phyloP scores from a whole-genome alignment of 2,888 invertebrate genomes.

The Eupeodes latifasciatus region DNA sequence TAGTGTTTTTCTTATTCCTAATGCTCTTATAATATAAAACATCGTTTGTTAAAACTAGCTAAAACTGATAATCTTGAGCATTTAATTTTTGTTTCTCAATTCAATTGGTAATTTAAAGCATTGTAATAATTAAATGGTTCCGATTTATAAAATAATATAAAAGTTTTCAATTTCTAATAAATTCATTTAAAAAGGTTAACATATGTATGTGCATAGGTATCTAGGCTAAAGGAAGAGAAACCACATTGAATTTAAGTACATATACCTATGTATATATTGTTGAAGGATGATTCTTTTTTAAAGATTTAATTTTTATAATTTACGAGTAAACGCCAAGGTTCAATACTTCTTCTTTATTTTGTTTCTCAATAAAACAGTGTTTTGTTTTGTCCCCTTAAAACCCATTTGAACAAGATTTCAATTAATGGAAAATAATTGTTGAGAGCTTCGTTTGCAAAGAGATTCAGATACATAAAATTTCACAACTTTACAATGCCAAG shows the following conservation, averaged over 20 bases:
- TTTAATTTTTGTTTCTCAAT: background rate
- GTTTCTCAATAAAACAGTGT: background rate
- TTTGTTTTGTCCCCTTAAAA: conserved; percentile 34
- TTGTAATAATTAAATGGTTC: background rate
- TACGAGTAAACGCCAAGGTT: conserved; percentile 6
- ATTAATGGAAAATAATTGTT: conserved; percentile 25
- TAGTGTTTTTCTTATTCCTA: background rate
- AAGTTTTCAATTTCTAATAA: conserved; percentile 13
- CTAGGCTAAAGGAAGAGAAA: background rate
- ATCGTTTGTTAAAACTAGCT: conserved; percentile 29
- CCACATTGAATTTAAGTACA: background rate
- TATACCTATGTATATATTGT: background rate
- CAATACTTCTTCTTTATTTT: background rate
- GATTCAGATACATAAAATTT: background rate
- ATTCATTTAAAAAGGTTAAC: background rate
- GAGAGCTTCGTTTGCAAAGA: conserved; percentile 8
- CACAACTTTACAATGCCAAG: background rate
- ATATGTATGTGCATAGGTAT: too few species aligned
- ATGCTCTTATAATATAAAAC: background rate
- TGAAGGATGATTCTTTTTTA: background rate
- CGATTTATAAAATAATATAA: background rate
- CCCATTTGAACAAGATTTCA: conserved; percentile 34
- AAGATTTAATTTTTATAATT: background rate
- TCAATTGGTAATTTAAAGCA: background rate
- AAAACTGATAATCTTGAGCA: conserved; percentile 17